Evolutionary conservation across 1,140 invertebrate genomes (phyloP).

Genomic region (Habropoda laboriosa): DNA sequence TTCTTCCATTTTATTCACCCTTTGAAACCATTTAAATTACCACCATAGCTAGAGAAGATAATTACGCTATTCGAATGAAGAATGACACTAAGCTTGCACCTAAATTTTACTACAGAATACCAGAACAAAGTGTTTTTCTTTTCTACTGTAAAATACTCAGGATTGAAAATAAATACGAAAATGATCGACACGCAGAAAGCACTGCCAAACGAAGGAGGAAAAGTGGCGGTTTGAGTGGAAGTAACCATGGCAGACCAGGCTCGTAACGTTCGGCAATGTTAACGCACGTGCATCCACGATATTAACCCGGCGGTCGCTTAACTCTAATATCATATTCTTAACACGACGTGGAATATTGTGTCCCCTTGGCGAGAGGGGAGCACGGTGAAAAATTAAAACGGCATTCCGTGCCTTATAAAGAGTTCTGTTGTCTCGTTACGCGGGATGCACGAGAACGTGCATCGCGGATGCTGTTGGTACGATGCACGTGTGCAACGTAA

Average conservation of each 20-base stretch:
- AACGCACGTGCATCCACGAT: conserved; percentile 7
- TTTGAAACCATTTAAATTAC: too few relatives aligned
- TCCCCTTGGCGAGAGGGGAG: conserved; percentile 21
- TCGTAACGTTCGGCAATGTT: neutral
- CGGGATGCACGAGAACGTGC: conserved; percentile 68
- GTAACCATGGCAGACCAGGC: neutral
- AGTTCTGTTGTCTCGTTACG: conserved; percentile 76
- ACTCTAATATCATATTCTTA: conserved; percentile 54
- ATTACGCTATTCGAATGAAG: too few relatives aligned
- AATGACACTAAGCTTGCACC: too few relatives aligned
- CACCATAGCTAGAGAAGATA: too few relatives aligned
- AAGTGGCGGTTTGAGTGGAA: too few relatives aligned
- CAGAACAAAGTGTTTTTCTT: too few relatives aligned
- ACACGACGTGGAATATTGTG: conserved; percentile 41
- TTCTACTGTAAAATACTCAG: too few relatives aligned
- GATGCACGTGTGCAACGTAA: conserved; percentile 74
- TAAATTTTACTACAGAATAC: too few relatives aligned
- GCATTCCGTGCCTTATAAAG: conserved; percentile 73
- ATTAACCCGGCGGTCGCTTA: conserved; percentile 26
- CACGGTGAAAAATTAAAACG: conserved; percentile 52
- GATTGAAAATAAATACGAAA: too few relatives aligned
- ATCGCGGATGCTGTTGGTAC: conserved; percentile 60
- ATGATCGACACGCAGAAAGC: too few relatives aligned
- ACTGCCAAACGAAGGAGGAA: too few relatives aligned
- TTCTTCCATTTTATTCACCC: too few relatives aligned